phyloP scores from a whole-genome alignment of 1,140 invertebrate species.

The Aphelinus certus region DNA sequence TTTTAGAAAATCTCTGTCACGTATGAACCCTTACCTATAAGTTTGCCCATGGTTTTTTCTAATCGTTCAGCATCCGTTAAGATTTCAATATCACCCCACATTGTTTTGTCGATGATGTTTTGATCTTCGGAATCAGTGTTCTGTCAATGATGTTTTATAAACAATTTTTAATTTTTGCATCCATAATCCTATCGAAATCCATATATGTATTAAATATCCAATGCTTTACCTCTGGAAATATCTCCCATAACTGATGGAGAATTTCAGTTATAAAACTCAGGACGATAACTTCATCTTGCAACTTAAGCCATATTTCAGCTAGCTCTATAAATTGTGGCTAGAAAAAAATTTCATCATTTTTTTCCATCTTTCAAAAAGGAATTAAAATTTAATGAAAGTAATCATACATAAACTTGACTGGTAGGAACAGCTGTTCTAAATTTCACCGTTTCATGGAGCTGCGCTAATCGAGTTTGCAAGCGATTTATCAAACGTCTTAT shows the following conservation, averaged over 20 bases:
- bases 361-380: neutral
- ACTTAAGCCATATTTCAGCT: constrained; percentile 70
- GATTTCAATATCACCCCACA: constrained; percentile 49
- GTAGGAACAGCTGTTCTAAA: constrained; percentile 72
- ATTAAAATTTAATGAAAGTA: neutral
- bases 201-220: neutral
- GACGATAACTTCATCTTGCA: constrained; percentile 72
- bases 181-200: neutral
- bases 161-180: neutral
- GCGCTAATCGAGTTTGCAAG: constrained; percentile 62
- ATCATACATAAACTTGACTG: constrained; percentile 69
- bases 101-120: constrained; percentile 26
- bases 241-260: constrained; percentile 62
- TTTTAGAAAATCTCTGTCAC: too few relatives aligned
- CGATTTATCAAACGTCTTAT: constrained; percentile 60
- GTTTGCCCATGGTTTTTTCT: constrained; percentile 57
- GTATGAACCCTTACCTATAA: constrained; percentile 55
- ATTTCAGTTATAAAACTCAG: constrained; percentile 70
- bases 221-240: constrained; percentile 62
- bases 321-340: constrained; percentile 74
- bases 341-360: constrained; percentile 36
- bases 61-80: constrained; percentile 65
- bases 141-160: too few relatives aligned
- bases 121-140: too few relatives aligned
- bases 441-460: constrained; percentile 69